Evolutionary conservation across 1,140 invertebrate species (phyloP).

Genomic region (Diabrotica undecimpunctata): DNA sequence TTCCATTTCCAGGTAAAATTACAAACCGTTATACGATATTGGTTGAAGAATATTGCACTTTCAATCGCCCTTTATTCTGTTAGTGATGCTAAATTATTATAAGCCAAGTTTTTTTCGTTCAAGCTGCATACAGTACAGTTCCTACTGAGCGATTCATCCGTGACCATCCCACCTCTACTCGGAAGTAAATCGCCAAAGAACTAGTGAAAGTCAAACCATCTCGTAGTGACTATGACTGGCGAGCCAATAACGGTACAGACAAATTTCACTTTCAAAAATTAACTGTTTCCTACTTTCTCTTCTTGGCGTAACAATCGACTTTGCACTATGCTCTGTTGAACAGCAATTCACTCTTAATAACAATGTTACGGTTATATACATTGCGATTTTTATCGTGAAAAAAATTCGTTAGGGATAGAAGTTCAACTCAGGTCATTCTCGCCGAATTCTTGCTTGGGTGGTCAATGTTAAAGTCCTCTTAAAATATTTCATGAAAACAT

Average conservation of each 20-base stretch:
- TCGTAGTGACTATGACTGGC: not conserved
- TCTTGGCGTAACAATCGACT: constrained; percentile 18
- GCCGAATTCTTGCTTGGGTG: too few relatives aligned
- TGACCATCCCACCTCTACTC: not conserved
- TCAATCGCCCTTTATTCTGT: too few relatives aligned
- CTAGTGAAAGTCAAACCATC: constrained; percentile 10
- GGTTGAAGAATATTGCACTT: too few relatives aligned
- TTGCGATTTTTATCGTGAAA: not conserved
- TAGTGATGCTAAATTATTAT: too few relatives aligned
- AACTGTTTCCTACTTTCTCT: constrained; percentile 31
- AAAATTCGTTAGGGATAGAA: not conserved
- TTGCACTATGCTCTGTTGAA: constrained; percentile 6
- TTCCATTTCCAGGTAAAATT: too few relatives aligned
- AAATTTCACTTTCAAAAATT: constrained; percentile 31
- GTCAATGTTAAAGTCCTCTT: too few relatives aligned
- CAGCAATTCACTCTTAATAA: constrained; percentile 7
- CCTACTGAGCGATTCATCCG: too few relatives aligned
- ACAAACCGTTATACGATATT: too few relatives aligned
- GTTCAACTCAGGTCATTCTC: not conserved
- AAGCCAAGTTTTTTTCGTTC: too few relatives aligned
- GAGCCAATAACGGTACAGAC: constrained; percentile 13
- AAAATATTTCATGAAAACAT: too few relatives aligned
- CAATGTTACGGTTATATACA: not conserved
- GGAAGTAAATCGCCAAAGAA: constrained; percentile 2
- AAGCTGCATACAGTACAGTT: too few relatives aligned